Percentiles rank a stretch among this genome's conserved stretches.
Conservation (phyloP, 2,888 invertebrate genomes). For the Pheosia gnoma region DNA sequence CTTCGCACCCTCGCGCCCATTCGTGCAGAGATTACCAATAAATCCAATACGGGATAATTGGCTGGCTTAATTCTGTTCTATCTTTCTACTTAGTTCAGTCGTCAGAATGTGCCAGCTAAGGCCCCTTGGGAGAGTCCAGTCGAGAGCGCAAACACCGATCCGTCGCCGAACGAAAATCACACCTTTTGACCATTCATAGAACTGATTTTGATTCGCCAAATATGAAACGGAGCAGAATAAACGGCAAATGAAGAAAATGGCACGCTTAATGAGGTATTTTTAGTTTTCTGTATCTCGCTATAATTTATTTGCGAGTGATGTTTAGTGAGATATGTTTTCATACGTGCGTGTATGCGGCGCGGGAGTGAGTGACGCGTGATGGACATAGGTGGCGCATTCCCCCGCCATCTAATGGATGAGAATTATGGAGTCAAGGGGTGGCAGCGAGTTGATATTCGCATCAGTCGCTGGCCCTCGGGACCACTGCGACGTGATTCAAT, state of each 20-base stretch:
- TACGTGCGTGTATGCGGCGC: conserved; percentile 1
- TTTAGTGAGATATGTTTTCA: conserved; percentile 22
- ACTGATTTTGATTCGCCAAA: conserved; percentile 56
- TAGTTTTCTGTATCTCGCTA: conserved; percentile 50
- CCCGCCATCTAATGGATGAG: conserved; percentile 68
- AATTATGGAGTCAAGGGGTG: conserved; percentile 76
- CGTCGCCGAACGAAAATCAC: conserved; percentile 66
- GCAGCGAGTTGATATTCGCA: conserved; percentile 80
- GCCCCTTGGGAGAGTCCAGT: conserved; percentile 80
- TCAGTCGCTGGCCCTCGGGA: conserved; percentile 71
- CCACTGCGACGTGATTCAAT: conserved; percentile 70
- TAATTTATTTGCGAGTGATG: conserved; percentile 29
- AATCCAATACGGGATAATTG: conserved; percentile 85
- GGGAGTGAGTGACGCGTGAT: conserved; percentile 56
- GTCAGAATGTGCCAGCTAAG: conserved; percentile 84
- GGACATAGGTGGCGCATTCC: conserved; percentile 64
- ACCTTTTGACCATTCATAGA: conserved; percentile 59
- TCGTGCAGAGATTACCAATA: conserved; percentile 85
- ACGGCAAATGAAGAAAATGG: conserved; percentile 70
- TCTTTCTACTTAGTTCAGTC: conserved; percentile 85
- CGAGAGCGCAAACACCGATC: conserved; percentile 67
- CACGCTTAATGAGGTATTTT: conserved; percentile 71
- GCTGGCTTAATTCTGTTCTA: conserved; percentile 84
- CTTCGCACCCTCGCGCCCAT: conserved; percentile 83
- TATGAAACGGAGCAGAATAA: conserved; percentile 52